These are phyloP conservation scores for Leptatherina wallacei DNA, from an alignment of 2,797 vertebrate species.

Conservation along the genomic window DNA sequence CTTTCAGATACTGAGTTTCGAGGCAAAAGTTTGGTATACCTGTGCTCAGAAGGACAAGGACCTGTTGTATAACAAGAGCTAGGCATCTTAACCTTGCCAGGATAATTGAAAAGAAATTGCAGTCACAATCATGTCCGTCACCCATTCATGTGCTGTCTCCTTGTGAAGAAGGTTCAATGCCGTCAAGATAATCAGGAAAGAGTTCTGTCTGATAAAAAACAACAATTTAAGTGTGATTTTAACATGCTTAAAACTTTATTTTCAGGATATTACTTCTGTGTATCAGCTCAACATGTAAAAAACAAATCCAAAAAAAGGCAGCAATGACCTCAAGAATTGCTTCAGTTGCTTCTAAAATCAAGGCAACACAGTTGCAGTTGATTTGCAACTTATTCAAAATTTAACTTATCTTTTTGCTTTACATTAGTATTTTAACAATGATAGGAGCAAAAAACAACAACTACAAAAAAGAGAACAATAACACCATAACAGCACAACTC, in stretches of 20 bases:
- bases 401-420: not conserved
- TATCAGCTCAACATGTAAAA: slow-evolving; percentile 25
- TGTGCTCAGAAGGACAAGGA: slow-evolving; percentile 51
- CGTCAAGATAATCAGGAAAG: slow-evolving; percentile 56
- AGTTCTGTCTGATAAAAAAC: slow-evolving; percentile 58
- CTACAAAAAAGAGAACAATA: slow-evolving; percentile 32
- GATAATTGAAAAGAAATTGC: slow-evolving; percentile 67
- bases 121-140: slow-evolving; percentile 62
- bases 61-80: slow-evolving; percentile 52
- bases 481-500: slow-evolving; percentile 31
- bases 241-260: slow-evolving; percentile 56
- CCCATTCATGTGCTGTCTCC: slow-evolving; percentile 47
- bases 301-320: slow-evolving; percentile 10
- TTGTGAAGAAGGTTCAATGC: slow-evolving; percentile 56
- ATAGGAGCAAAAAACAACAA: slow-evolving; percentile 20
- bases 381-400: slow-evolving; percentile 16
- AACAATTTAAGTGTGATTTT: slow-evolving; percentile 45
- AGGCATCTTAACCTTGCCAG: slow-evolving; percentile 59
- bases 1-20: not conserved
- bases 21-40: slow-evolving; percentile 24
- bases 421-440: slow-evolving; percentile 12
- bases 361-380: slow-evolving; percentile 4
- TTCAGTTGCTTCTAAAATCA: slow-evolving; percentile 24
- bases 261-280: slow-evolving; percentile 32
- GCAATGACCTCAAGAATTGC: slow-evolving; percentile 26